Evolutionary conservation across 2,888 invertebrate genomes (phyloP).

Genomic region (Sphinx pinastri): DNA sequence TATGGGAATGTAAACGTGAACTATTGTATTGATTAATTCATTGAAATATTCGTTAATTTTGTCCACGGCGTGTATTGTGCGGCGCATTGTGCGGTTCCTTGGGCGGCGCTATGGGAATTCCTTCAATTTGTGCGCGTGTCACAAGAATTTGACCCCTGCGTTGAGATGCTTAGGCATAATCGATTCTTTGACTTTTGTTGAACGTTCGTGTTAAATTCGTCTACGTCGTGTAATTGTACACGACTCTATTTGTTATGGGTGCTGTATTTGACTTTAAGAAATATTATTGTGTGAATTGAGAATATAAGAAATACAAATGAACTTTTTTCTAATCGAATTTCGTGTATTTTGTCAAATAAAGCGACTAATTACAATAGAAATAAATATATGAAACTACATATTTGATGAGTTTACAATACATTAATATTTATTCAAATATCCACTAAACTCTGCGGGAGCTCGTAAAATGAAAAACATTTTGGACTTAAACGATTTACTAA

Average conservation of each 20-base stretch:
- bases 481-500: not conserved
- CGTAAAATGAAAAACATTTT: not conserved
- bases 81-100: conserved; percentile 65
- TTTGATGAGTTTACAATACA: too few species aligned
- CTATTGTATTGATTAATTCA: conserved; percentile 82
- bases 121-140: conserved; percentile 80
- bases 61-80: conserved; percentile 59
- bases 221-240: conserved; percentile 61
- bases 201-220: conserved; percentile 67
- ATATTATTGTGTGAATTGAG: conserved; percentile 26
- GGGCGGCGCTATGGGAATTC: conserved; percentile 79
- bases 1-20: conserved; percentile 76
- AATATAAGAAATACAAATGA: conserved; percentile 2
- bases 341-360: not conserved
- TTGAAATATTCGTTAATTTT: conserved; percentile 73
- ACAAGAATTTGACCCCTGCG: conserved; percentile 62
- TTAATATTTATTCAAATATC: too few species aligned
- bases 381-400: too few species aligned
- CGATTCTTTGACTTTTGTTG: conserved; percentile 62
- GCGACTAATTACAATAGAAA: too few species aligned
- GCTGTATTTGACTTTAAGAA: conserved; percentile 41
- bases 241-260: conserved; percentile 65
- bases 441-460: not conserved
- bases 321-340: not conserved
- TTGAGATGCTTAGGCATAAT: conserved; percentile 55